Percentiles rank a stretch among this genome's conserved stretches.
phyloP scores from a whole-genome alignment of 2,113 vertebrate genomes.

The Datnioides undecimradiatus region DNA sequence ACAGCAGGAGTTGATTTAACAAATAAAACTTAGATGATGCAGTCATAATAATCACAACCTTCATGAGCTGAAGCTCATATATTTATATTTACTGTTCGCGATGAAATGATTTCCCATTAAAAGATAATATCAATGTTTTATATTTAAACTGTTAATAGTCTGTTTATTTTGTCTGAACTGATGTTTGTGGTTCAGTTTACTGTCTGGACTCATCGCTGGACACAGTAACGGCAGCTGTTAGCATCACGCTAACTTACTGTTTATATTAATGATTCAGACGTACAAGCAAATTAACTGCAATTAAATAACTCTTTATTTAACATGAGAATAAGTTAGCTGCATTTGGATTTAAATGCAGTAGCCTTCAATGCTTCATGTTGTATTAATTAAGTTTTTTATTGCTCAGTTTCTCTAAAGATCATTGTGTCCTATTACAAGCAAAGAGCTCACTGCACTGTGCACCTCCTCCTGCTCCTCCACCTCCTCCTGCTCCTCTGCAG shows the following conservation, averaged over 20 bases:
- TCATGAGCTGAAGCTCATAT: neutral
- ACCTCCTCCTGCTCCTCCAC: conserved; percentile 27
- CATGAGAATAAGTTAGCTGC: neutral
- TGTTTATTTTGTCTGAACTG: neutral
- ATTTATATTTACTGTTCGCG: neutral
- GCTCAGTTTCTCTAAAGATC: neutral
- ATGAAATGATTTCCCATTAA: no score
- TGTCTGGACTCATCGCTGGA: neutral
- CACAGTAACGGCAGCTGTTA: neutral
- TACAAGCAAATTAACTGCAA: neutral
- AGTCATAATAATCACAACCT: neutral
- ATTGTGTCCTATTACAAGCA: neutral
- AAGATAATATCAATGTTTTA: no score
- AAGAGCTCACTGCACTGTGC: neutral
- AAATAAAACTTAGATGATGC: no score
- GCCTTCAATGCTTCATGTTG: neutral
- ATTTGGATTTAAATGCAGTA: neutral
- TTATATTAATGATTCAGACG: neutral
- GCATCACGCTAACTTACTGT: neutral
- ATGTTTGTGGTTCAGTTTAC: neutral
- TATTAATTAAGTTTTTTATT: neutral
- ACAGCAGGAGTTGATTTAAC: neutral
- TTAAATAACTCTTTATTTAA: neutral
- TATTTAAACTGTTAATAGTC: no score
- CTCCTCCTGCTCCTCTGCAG: conserved; percentile 57